Percentiles rank a stretch among this genome's conserved stretches.
Conservation (phyloP, 2,888 invertebrate species). For the Apamea crenata region DNA sequence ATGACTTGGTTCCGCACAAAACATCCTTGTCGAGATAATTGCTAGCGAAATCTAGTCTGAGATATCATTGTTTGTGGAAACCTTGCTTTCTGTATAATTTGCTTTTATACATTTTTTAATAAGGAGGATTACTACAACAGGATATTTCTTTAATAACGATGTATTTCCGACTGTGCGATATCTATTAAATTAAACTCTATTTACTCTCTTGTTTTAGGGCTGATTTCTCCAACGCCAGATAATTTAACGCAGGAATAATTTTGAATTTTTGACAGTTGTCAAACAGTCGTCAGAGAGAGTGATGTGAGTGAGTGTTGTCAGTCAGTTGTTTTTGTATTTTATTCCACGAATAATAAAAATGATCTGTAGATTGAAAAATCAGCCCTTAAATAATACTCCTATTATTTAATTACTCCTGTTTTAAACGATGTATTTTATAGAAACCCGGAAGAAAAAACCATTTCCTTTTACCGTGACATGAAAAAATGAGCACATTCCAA, state of each 20-base stretch:
- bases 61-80: slow-evolving; percentile 11
- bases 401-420: neutral
- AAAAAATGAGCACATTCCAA: neutral
- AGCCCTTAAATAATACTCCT: too few relatives aligned
- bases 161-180: neutral
- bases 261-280: too few relatives aligned
- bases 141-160: neutral
- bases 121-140: neutral
- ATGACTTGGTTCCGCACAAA: slow-evolving; percentile 16
- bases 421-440: neutral
- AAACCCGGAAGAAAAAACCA: neutral
- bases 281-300: too few relatives aligned
- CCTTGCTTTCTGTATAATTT: slow-evolving; percentile 3
- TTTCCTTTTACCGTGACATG: neutral
- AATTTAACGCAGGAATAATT: too few relatives aligned
- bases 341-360: too few relatives aligned
- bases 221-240: too few relatives aligned
- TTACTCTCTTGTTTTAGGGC: neutral
- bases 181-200: neutral
- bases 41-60: slow-evolving; percentile 10
- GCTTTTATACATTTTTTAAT: slow-evolving; percentile 7
- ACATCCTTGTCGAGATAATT: slow-evolving; percentile 29
- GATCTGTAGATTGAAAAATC: too few relatives aligned
- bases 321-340: too few relatives aligned
- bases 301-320: too few relatives aligned